Evolutionary conservation across 2,113 vertebrate genomes (phyloP).

Genomic region (Lagenorhynchus albirostris): DNA sequence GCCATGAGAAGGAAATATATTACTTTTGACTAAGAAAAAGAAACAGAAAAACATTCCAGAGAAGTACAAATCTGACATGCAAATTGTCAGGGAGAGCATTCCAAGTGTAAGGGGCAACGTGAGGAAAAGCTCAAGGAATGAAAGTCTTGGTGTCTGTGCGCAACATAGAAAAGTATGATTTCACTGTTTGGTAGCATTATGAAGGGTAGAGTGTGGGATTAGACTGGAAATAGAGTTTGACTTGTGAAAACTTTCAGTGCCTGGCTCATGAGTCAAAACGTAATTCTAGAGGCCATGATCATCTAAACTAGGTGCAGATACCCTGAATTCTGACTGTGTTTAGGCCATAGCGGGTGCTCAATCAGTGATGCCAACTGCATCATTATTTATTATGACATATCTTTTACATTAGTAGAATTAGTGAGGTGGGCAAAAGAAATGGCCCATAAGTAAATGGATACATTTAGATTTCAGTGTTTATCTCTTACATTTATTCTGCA

Average conservation of each 20-base stretch:
- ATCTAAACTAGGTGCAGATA: not conserved
- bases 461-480: conserved; percentile 8
- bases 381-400: conserved; percentile 40
- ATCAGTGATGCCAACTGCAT: not conserved
- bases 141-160: not conserved
- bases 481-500: conserved; percentile 26
- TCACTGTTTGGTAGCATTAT: not conserved
- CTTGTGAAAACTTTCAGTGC: not conserved
- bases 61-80: not conserved
- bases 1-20: not conserved
- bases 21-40: not conserved
- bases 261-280: not conserved
- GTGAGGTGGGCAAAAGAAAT: conserved; percentile 38
- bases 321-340: not conserved
- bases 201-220: not conserved
- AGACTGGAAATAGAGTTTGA: not conserved
- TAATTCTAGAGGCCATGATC: not conserved
- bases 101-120: not conserved
- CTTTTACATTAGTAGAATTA: conserved; percentile 43
- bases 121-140: not conserved
- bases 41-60: not conserved
- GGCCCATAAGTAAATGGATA: conserved; percentile 35
- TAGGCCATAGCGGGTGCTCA: not conserved
- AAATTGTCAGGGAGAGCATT: not conserved
- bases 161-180: not conserved